Evolutionary conservation across 2,888 invertebrate species (phyloP).

Genomic region (Herminia tarsipennalis): DNA sequence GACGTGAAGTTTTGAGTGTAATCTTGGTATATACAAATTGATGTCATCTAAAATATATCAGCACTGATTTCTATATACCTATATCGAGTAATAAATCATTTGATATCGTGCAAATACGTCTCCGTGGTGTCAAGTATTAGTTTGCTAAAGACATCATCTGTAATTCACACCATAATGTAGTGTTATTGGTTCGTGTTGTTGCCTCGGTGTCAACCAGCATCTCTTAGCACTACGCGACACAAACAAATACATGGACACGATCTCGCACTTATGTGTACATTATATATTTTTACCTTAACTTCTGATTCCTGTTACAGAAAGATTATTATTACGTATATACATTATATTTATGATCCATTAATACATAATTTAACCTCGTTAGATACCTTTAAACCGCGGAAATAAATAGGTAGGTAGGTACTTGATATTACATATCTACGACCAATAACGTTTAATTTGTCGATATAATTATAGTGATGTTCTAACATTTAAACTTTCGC

Average conservation of each 20-base stretch:
- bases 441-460: too few species aligned
- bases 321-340: neutral
- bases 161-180: slow-evolving; percentile 69
- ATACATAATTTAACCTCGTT: too few species aligned
- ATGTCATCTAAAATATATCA: slow-evolving; percentile 32
- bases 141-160: slow-evolving; percentile 68
- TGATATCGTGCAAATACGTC: slow-evolving; percentile 66
- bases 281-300: slow-evolving; percentile 40
- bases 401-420: too few species aligned
- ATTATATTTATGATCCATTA: neutral
- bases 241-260: slow-evolving; percentile 57
- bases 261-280: slow-evolving; percentile 51
- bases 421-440: too few species aligned
- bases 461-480: too few species aligned
- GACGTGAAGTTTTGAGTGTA: neutral
- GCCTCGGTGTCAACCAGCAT: slow-evolving; percentile 56
- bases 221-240: slow-evolving; percentile 64
- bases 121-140: slow-evolving; percentile 62
- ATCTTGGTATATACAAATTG: slow-evolving; percentile 15
- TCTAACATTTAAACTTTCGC: too few species aligned
- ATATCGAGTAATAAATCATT: slow-evolving; percentile 67
- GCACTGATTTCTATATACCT: slow-evolving; percentile 44
- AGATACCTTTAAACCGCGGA: too few species aligned
- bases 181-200: slow-evolving; percentile 56
- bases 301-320: slow-evolving; percentile 31